Base-by-base conservation (phyloP, 2,113 vertebrate genomes). In the Axis porcinus region DNA sequence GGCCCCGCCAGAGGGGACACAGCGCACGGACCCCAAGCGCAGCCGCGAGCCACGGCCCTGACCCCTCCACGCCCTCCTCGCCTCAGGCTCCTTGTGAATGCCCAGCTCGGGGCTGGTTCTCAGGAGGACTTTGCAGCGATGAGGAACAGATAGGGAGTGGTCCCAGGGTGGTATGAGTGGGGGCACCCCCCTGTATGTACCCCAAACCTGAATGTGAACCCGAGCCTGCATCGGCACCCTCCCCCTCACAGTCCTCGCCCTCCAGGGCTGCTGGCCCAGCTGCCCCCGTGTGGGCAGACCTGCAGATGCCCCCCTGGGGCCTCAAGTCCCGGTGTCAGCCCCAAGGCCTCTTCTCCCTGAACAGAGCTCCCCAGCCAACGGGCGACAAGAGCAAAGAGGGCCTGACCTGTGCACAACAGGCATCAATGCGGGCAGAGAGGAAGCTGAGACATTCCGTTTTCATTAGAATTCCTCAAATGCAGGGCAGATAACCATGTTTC, bases 41-140 rank as follows among this genome's bases (percentile, higher is more conserved):
- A n/a, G 58, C 58, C 4, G 0, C 2, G 10, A n/a, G 58, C 58
- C 43, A 2, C 4, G 4, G 85, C 58, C 86, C 64, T 21, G 50
- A 30, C 6, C 50, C 50, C n/a, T n/a, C 47, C 17, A 7, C 12
- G 2, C 86, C n/a, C 0, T 23, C 70, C 21, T 40, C 0, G 43
- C 27, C 43, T 43, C 70, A 27, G 43, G 11, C 36, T 28, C 16
- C 28, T 30, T 43, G 16, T 6, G 25, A 52, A 14, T n/a, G 5
- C 8, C 15, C 15, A 10, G 25, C n/a, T 54, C 1, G 0, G 60
- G 45, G 6, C 7, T 43, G 25, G n/a, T 40, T 55, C n/a, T 74
- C 21, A 55, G 50, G 15, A 28, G n/a, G 1, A 7, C 30, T 70
- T 70, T 27, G 15, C 47, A 43, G 16, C n/a, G 7, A 9, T 2